Conservation (phyloP, 2,113 vertebrate species). For the Ciconia stormi region DNA sequence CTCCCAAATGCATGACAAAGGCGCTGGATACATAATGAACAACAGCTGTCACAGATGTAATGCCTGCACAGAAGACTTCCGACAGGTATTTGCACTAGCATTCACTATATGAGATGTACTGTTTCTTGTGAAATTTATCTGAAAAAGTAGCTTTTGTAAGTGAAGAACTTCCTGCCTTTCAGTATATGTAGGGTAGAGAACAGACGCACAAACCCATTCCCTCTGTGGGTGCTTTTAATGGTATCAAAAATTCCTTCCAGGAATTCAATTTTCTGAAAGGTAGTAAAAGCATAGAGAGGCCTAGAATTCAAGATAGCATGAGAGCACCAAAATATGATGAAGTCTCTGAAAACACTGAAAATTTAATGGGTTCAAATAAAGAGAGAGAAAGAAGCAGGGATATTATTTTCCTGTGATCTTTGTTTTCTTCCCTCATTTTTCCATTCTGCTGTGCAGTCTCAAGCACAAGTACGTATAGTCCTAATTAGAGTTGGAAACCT, state of each 20-base stretch:
- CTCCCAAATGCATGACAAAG: neutral
- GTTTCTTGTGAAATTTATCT: neutral
- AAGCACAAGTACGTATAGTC: neutral
- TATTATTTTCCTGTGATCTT: neutral
- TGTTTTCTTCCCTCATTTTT: neutral
- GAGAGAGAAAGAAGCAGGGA: neutral
- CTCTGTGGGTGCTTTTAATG: neutral
- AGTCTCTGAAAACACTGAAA: neutral
- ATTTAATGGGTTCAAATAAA: neutral
- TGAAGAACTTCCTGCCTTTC: neutral
- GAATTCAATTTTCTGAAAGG: conserved; percentile 11
- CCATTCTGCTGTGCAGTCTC: neutral
- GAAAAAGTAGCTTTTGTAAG: conserved; percentile 2
- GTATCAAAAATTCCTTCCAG: conserved; percentile 7
- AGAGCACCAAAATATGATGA: neutral
- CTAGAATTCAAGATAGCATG: neutral
- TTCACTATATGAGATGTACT: neutral
- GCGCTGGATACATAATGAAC: neutral
- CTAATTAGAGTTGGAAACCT: conserved; percentile 19
- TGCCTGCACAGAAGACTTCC: neutral
- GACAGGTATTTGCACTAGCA: neutral
- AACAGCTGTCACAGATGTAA: neutral
- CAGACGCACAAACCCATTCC: neutral
- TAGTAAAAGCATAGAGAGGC: neutral
- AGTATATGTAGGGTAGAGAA: neutral